Conservation (phyloP, 2,113 vertebrate genomes). For the Paratilapia polleni region DNA sequence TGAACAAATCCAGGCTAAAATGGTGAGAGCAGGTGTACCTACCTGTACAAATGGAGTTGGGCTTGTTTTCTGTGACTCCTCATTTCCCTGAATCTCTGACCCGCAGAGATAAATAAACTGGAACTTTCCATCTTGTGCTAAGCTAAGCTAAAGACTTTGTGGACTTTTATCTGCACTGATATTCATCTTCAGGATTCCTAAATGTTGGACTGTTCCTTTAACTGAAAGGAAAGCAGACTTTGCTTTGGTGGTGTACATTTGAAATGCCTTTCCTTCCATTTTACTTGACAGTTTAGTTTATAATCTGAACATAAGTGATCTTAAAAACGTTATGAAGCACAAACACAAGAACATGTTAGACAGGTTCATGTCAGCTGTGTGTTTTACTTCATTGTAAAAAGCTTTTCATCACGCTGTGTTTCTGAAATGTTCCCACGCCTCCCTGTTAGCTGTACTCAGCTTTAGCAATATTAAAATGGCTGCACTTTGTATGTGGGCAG, state of each 20-base stretch:
- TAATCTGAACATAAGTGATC: slow-evolving; percentile 4
- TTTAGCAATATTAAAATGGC: slow-evolving; percentile 19
- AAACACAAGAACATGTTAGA: neutral
- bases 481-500: neutral
- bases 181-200: neutral
- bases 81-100: neutral
- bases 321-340: slow-evolving; percentile 19
- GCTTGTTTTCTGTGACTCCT: neutral
- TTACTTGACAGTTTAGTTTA: slow-evolving; percentile 13
- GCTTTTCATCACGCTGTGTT: neutral
- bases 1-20: neutral
- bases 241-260: neutral
- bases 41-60: neutral
- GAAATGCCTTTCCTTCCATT: neutral
- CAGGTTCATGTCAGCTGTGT: neutral
- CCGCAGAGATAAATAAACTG: neutral
- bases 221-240: neutral
- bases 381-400: slow-evolving; percentile 21
- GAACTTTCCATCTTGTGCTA: neutral
- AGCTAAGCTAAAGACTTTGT: neutral
- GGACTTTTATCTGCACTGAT: neutral
- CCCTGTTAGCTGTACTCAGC: neutral
- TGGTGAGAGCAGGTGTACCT: neutral
- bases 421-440: neutral
- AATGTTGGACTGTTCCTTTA: slow-evolving; percentile 17